These are phyloP conservation scores for Mobula birostris DNA, from an alignment of 2,113 vertebrate species.

Conservation along the genomic window DNA sequence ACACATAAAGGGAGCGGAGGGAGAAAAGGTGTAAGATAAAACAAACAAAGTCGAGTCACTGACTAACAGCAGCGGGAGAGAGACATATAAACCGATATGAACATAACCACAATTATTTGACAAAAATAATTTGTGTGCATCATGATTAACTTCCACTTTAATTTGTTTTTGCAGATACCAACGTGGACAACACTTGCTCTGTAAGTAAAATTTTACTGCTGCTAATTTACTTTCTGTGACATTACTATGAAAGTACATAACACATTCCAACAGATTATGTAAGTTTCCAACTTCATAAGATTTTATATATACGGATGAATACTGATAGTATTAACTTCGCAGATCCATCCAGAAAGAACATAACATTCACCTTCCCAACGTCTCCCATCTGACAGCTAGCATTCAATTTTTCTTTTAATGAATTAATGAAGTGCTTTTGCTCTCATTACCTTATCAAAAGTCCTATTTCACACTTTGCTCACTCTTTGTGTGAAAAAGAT, in stretches of 20 bases:
- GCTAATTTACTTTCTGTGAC: neutral
- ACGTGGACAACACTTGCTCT: neutral
- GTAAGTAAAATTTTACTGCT: slow-evolving; percentile 2
- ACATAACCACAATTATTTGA: neutral
- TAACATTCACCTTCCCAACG: neutral
- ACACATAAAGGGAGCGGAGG: neutral
- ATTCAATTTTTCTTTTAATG: neutral
- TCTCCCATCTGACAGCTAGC: neutral
- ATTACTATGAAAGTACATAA: neutral
- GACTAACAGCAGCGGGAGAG: neutral
- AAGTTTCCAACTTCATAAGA: neutral
- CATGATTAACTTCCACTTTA: neutral
- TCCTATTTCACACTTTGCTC: neutral
- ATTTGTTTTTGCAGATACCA: slow-evolving; percentile 11
- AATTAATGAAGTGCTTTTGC: neutral
- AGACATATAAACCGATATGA: neutral
- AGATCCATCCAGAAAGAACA: neutral
- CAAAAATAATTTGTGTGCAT: neutral
- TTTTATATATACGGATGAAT: neutral
- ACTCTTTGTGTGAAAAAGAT: neutral
- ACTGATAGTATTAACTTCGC: neutral
- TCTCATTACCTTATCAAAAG: neutral
- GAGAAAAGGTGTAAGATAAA: neutral
- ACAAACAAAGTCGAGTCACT: neutral
- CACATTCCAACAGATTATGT: neutral